A percentile compares a stretch with the other conserved stretches of the same genome.
phyloP scores from a whole-genome alignment of 2,888 invertebrate species.

The Diadromus collaris region DNA sequence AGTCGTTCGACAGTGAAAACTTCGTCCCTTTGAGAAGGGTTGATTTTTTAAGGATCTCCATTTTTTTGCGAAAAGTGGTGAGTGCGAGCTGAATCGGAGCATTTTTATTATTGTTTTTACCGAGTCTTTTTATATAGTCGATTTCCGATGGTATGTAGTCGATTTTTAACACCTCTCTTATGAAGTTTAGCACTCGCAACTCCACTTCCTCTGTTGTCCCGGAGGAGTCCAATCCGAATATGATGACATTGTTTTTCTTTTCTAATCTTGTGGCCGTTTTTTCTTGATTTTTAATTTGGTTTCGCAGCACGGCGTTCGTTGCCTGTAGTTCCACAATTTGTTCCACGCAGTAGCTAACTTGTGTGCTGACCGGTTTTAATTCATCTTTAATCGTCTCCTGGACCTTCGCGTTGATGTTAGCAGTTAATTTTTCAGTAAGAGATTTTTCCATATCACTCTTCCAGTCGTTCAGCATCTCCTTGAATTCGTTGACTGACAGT shows the following conservation, averaged over 20 bases:
- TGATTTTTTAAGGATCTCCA: background rate
- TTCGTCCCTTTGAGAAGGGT: background rate
- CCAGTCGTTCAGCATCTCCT: too few species aligned
- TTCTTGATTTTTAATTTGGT: background rate
- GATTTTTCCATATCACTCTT: too few species aligned
- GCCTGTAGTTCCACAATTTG: too few species aligned
- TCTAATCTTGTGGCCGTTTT: background rate
- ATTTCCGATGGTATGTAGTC: background rate
- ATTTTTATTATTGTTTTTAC: background rate
- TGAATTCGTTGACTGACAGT: too few species aligned
- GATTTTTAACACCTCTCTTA: background rate
- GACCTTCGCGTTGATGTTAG: too few species aligned
- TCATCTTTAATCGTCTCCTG: too few species aligned
- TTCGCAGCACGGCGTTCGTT: too few species aligned
- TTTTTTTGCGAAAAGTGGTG: background rate
- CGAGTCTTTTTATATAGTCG: background rate
- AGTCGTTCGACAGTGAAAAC: background rate
- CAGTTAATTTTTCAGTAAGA: too few species aligned
- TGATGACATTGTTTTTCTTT: slow-evolving; percentile 1
- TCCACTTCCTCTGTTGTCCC: background rate
- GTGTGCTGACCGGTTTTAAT: too few species aligned
- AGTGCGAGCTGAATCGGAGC: background rate
- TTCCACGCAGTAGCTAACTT: too few species aligned
- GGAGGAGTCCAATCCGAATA: background rate
- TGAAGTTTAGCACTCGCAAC: background rate